A percentile compares a stretch with the other conserved stretches of the same genome.
Evolutionary conservation across 2,113 vertebrate species (phyloP).

Genomic region (Castor canadensis): DNA sequence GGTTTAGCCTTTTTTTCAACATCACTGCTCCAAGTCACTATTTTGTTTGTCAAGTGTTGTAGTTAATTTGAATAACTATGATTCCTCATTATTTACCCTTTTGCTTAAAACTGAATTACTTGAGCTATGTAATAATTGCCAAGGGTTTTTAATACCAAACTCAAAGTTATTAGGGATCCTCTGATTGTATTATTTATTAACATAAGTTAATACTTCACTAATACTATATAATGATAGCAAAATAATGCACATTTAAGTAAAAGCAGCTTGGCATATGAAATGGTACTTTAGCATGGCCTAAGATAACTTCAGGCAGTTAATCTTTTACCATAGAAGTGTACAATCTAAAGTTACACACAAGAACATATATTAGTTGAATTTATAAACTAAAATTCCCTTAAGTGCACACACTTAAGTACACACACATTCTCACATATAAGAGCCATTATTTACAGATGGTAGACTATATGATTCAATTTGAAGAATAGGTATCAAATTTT

Average conservation of each 20-base stretch:
- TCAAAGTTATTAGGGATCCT: neutral
- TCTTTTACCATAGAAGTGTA: neutral
- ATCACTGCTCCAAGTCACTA: neutral
- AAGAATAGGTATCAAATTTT: neutral
- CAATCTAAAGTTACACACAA: neutral
- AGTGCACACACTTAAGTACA: neutral
- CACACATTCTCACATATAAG: neutral
- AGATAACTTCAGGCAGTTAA: neutral
- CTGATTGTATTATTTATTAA: neutral
- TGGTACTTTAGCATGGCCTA: neutral
- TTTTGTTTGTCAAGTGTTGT: neutral
- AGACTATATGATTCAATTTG: neutral
- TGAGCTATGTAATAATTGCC: neutral
- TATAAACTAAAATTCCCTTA: neutral
- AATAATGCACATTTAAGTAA: neutral
- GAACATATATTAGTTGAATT: neutral
- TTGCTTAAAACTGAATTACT: neutral
- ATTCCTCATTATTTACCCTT: neutral
- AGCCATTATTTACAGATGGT: neutral
- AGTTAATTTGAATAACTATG: neutral
- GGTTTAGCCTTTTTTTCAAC: neutral
- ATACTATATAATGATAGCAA: neutral
- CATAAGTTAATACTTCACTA: neutral
- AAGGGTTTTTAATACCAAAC: neutral
- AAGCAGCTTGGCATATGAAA: neutral